Evolutionary conservation across 2,113 vertebrate species (phyloP).

Genomic region (Amphiprion ocellaris): DNA sequence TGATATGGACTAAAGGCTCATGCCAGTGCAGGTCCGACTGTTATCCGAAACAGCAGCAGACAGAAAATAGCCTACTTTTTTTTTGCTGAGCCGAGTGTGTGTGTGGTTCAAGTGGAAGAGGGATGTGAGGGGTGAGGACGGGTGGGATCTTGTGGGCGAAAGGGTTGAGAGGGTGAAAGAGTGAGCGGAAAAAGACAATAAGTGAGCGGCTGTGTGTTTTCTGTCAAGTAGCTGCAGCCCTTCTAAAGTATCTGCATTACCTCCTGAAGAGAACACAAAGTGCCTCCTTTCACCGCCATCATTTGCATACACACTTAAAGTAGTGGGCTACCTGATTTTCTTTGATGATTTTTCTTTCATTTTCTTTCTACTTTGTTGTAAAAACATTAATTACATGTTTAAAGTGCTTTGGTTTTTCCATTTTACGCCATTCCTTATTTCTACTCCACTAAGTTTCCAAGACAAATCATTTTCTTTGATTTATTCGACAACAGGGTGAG

Average conservation of each 20-base stretch:
- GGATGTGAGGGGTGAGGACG: neutral
- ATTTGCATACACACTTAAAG: constrained; percentile 22
- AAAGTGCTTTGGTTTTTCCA: neutral
- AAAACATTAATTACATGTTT: too few relatives aligned
- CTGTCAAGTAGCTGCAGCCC: neutral
- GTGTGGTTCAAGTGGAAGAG: neutral
- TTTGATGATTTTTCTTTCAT: too few relatives aligned
- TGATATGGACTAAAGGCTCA: constrained; percentile 69
- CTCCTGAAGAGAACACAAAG: neutral
- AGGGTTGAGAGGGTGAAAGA: constrained; percentile 37
- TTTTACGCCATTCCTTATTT: neutral
- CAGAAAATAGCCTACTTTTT: constrained; percentile 22
- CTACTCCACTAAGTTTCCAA: neutral
- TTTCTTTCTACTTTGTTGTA: too few relatives aligned
- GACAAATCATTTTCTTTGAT: neutral
- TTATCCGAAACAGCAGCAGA: constrained; percentile 34
- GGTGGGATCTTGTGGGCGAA: constrained; percentile 22
- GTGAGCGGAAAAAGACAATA: constrained; percentile 27
- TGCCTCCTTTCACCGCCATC: neutral
- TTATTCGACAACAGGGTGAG: neutral
- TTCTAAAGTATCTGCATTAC: constrained; percentile 8
- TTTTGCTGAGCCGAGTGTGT: constrained; percentile 1
- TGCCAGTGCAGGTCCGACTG: constrained; percentile 72
- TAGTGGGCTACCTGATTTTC: constrained; percentile 14
- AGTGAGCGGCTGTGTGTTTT: constrained; percentile 10